phyloP scores from a whole-genome alignment of 2,888 invertebrate genomes.

The Serrognathus titanus region DNA sequence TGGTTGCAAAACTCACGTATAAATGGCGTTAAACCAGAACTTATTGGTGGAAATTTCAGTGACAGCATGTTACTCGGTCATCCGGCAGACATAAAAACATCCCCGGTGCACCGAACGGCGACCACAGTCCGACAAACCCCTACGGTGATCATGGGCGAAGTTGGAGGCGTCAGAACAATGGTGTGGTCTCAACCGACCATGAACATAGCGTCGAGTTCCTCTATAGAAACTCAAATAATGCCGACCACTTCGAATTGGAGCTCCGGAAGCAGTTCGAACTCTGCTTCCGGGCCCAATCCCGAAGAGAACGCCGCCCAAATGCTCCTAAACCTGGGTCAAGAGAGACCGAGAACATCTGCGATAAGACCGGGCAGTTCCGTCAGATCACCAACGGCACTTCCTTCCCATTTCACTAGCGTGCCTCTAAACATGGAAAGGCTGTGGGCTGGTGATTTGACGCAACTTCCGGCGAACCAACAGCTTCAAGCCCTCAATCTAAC shows the following conservation, averaged over 20 bases:
- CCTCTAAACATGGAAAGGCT: slow-evolving; percentile 88
- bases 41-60: slow-evolving; percentile 61
- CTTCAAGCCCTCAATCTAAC: slow-evolving; percentile 67
- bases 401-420: slow-evolving; percentile 53
- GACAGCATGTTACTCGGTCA: slow-evolving; percentile 33
- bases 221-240: slow-evolving; percentile 36
- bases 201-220: slow-evolving; percentile 36
- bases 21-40: slow-evolving; percentile 77
- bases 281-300: slow-evolving; percentile 34
- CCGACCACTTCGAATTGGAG: slow-evolving; percentile 46
- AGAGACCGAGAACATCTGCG: slow-evolving; percentile 37
- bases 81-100: slow-evolving; percentile 35
- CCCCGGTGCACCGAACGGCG: slow-evolving; percentile 10
- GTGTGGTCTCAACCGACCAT: slow-evolving; percentile 62
- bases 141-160: slow-evolving; percentile 90
- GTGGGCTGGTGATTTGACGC: slow-evolving; percentile 86
- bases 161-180: slow-evolving; percentile 78
- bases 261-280: slow-evolving; percentile 33
- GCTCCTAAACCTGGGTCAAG: slow-evolving; percentile 72
- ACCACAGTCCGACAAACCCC: slow-evolving; percentile 63
- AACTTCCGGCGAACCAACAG: slow-evolving; percentile 76
- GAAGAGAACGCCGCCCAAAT: slow-evolving; percentile 62
- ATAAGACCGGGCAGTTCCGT: slow-evolving; percentile 26
- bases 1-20: slow-evolving; percentile 58
- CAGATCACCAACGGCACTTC: slow-evolving; percentile 25